A percentile compares a stretch with the other conserved stretches of the same genome.
These are phyloP conservation scores for Vireo griseus DNA, from an alignment of 2,797 vertebrate genomes.

Conservation along the genomic window DNA sequence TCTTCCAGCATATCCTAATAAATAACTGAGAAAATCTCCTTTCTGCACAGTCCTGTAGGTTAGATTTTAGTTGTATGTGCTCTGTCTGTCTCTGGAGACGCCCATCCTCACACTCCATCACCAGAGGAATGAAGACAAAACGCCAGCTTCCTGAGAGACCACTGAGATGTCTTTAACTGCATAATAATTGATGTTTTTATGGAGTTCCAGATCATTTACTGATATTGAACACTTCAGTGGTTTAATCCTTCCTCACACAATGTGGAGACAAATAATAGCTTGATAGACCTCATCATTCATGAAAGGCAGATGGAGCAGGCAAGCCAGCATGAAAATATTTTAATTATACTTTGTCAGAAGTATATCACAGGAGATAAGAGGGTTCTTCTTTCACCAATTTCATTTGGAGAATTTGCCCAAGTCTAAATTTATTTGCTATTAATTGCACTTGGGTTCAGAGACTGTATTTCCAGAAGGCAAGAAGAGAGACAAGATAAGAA, in stretches of 20 bases:
- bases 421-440: neutral
- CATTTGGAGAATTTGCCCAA: neutral
- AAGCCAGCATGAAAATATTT: conserved; percentile 46
- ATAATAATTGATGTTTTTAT: conserved; percentile 38
- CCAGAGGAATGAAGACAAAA: neutral
- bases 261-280: conserved; percentile 17
- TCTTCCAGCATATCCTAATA: neutral
- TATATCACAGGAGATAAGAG: neutral
- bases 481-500: neutral
- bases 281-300: neutral
- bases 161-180: neutral
- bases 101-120: neutral
- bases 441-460: neutral
- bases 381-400: neutral
- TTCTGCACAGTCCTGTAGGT: neutral
- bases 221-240: conserved; percentile 1
- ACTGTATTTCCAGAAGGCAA: neutral
- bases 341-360: conserved; percentile 46
- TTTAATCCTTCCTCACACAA: conserved; percentile 22
- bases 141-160: neutral
- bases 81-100: neutral
- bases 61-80: neutral
- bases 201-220: conserved; percentile 45
- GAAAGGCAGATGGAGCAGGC: neutral
- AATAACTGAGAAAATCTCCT: neutral